Conservation (phyloP, 1,140 invertebrate genomes). For the Mya arenaria region DNA sequence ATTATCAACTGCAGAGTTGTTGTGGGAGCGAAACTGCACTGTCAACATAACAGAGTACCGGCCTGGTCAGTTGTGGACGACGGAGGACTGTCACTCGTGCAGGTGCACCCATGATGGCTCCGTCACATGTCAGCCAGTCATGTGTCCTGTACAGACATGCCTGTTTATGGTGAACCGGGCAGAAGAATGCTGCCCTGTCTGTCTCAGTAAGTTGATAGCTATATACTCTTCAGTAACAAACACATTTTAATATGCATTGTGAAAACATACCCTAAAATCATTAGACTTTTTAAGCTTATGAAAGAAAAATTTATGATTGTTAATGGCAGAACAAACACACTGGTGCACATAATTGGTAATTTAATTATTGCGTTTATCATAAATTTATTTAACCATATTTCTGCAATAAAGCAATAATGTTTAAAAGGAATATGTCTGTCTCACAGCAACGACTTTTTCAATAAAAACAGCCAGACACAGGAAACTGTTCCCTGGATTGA, state of each 20-base stretch:
- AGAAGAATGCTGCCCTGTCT: conserved; percentile 42
- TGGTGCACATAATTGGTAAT: too few relatives aligned
- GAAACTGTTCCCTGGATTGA: too few relatives aligned
- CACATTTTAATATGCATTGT: neutral
- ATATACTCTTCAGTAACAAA: neutral
- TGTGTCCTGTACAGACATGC: conserved; percentile 23
- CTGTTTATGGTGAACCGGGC: conserved; percentile 6
- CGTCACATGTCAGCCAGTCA: conserved; percentile 20
- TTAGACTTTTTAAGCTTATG: too few relatives aligned
- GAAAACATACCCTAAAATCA: too few relatives aligned
- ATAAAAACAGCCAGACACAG: too few relatives aligned
- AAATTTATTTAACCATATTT: too few relatives aligned
- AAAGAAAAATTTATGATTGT: too few relatives aligned
- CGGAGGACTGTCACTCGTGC: conserved; percentile 12
- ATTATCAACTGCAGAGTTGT: conserved; percentile 13
- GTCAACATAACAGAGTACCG: conserved; percentile 7
- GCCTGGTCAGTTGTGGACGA: conserved; percentile 32
- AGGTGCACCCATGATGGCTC: conserved; percentile 19
- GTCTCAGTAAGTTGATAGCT: conserved; percentile 32
- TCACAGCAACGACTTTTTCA: too few relatives aligned
- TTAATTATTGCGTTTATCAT: too few relatives aligned
- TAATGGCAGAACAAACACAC: too few relatives aligned
- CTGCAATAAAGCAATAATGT: too few relatives aligned
- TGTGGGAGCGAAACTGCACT: conserved; percentile 42
- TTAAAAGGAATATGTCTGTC: too few relatives aligned